These are phyloP conservation scores for Hyppa rectilinea DNA, from an alignment of 2,888 invertebrate genomes.

Conservation along the genomic window DNA sequence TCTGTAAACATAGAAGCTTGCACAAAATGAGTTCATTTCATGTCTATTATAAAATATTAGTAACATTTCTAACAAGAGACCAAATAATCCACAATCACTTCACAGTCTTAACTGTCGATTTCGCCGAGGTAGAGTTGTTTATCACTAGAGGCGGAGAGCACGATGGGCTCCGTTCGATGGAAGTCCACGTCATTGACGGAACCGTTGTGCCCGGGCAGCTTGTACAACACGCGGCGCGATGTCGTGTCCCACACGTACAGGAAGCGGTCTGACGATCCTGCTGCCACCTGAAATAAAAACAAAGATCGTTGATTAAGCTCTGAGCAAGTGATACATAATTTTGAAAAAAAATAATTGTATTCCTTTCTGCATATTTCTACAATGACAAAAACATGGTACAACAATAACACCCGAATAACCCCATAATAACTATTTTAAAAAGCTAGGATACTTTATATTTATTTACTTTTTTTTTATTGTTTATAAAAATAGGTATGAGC, in stretches of 20 bases:
- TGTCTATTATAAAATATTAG: background rate
- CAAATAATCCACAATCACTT: constrained; percentile 15
- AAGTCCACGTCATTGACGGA: constrained; percentile 99
- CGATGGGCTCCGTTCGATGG: constrained; percentile 97
- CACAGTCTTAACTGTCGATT: constrained; percentile 91
- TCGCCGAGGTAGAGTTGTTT: constrained; percentile 99
- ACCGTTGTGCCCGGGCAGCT: constrained; percentile 99
- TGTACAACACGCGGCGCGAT: constrained; percentile 97
- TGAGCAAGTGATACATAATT: no score
- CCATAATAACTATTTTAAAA: no score
- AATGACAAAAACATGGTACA: no score
- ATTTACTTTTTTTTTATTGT: no score
- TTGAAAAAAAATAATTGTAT: no score
- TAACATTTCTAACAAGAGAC: constrained; percentile 3
- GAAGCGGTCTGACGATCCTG: constrained; percentile 98
- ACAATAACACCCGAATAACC: no score
- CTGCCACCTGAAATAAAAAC: constrained; percentile 87
- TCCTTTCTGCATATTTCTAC: no score
- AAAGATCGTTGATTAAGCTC: background rate
- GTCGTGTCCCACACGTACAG: constrained; percentile 99
- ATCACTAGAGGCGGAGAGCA: constrained; percentile 98
- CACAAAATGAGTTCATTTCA: background rate
- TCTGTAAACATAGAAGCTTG: background rate
- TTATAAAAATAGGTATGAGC: no score
- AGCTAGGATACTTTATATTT: no score